Base-by-base conservation (phyloP, 1,140 invertebrate species). In the Aphis gossypii region DNA sequence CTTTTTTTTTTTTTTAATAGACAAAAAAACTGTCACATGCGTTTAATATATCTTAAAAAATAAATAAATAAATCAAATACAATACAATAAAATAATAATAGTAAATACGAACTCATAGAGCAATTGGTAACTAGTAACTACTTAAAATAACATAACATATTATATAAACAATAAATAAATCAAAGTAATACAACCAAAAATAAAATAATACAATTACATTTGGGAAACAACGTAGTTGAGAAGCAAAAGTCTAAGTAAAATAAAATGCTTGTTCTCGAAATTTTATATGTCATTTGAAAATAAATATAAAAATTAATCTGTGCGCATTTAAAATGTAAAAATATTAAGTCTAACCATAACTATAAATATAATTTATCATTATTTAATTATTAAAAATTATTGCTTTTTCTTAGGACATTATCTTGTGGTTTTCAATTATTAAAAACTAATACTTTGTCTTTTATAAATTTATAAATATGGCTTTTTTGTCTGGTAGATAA, bases 21-120 rank as follows among this genome's bases (percentile, higher is more conserved):
- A 20, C 4, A 51, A 35, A 82, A 38, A 76, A 44, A 91, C n/a
- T 38, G 68, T 92, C 90, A 92, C 90, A 83, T 48, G 46, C 21
- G 68, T 51, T 92, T 82, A 23, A 46, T 91, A 76, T 68, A 23
- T 68, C 38, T 91, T 46, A 51, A 92, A 83, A 92, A 48, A 76
- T 38, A 48, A 82, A 83, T 56, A 84, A 56, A 86, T 76, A 93
- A 86, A 93, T 92, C 46, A 93, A 93, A 56, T 93, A 93, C 35
- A 56, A 86, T 93, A 86, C 35, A 86, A 86, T 93, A 86, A 93
- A 93, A 93, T 84, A 93, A 93, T 54, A 93, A 93, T 93, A 93
- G 92, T 93, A 93, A 93, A 93, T 93, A 93, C 92, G 14, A 93
- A 93, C 92, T 93, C 92, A 93, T 86, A 86, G 92, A 93, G 92